These are phyloP conservation scores for Mnemiopsis leidyi DNA, from an alignment of 37 sponge, comb jelly and placozoan genomes.

Conservation along the genomic window DNA sequence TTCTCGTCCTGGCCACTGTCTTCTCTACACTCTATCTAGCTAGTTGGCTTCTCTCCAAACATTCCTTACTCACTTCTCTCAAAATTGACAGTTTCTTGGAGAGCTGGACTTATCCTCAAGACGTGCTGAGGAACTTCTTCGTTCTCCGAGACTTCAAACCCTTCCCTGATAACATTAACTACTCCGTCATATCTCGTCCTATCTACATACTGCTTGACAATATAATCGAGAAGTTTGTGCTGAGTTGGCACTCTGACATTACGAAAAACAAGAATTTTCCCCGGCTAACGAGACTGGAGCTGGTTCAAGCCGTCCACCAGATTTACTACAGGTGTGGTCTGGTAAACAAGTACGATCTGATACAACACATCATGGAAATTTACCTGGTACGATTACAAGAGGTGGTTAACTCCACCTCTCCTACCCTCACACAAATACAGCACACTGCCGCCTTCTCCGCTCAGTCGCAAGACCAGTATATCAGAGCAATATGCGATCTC, in stretches of 20 bases:
- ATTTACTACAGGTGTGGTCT: conserved; percentile 7
- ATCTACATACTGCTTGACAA: conserved; percentile 29
- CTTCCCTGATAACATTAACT: conserved; percentile 45
- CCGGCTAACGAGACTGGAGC: neutral
- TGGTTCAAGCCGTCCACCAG: neutral
- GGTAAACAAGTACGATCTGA: neutral
- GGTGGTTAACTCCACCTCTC: neutral
- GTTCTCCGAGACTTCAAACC: neutral
- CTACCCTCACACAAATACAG: conserved; percentile 15
- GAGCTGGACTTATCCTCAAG: conserved; percentile 29
- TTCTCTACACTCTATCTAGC: neutral
- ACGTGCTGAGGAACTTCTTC: conserved; percentile 22
- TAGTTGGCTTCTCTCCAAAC: neutral
- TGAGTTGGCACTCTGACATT: conserved; percentile 53
- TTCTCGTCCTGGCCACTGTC: neutral
- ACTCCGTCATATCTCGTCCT: conserved; percentile 47
- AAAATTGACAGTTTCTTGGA: neutral
- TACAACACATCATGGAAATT: neutral
- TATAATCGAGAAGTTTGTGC: conserved; percentile 37
- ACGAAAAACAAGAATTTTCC: conserved; percentile 46
- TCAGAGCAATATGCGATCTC: conserved; percentile 37
- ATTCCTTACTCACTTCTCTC: conserved; percentile 6
- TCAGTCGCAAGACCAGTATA: neutral
- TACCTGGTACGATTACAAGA: conserved; percentile 18
- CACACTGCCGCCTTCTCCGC: neutral